Percentiles rank a stretch among this genome's conserved stretches.
Conservation (phyloP, 2,797 vertebrate species). For the Sparidentex hasta region DNA sequence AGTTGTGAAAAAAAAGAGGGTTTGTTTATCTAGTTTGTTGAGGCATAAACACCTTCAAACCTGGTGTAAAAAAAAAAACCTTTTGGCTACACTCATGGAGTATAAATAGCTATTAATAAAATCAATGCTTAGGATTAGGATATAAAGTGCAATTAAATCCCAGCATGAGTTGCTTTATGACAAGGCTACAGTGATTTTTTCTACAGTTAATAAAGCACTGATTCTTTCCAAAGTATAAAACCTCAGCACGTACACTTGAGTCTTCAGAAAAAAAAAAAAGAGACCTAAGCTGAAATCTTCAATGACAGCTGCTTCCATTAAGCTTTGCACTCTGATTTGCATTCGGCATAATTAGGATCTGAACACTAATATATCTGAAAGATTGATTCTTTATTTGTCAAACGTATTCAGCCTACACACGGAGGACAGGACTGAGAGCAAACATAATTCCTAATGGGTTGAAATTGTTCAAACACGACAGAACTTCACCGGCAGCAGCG, state of each 20-base stretch:
- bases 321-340: slow-evolving; percentile 45
- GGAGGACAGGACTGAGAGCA: slow-evolving; percentile 19
- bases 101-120: slow-evolving; percentile 3
- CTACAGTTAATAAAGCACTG: slow-evolving; percentile 22
- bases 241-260: not conserved
- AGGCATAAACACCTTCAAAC: not conserved
- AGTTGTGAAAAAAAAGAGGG: too few relatives aligned
- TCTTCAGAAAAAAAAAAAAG: slow-evolving; percentile 8
- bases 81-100: not conserved
- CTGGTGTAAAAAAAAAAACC: not conserved
- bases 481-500: slow-evolving; percentile 11
- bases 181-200: slow-evolving; percentile 15
- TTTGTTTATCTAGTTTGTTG: too few relatives aligned
- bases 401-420: slow-evolving; percentile 21
- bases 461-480: slow-evolving; percentile 24
- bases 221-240: slow-evolving; percentile 12
- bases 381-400: slow-evolving; percentile 29
- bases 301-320: slow-evolving; percentile 59
- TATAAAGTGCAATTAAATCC: slow-evolving; percentile 11
- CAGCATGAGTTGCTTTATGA: slow-evolving; percentile 22
- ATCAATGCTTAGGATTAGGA: not conserved
- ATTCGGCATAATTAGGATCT: slow-evolving; percentile 53
- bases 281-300: slow-evolving; percentile 43
- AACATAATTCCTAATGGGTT: slow-evolving; percentile 23
- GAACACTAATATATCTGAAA: slow-evolving; percentile 35